A percentile compares a stretch with the other conserved stretches of the same genome.
phyloP scores from a whole-genome alignment of 37 sponge, comb jelly and placozoan genomes.

The Mnemiopsis leidyi region DNA sequence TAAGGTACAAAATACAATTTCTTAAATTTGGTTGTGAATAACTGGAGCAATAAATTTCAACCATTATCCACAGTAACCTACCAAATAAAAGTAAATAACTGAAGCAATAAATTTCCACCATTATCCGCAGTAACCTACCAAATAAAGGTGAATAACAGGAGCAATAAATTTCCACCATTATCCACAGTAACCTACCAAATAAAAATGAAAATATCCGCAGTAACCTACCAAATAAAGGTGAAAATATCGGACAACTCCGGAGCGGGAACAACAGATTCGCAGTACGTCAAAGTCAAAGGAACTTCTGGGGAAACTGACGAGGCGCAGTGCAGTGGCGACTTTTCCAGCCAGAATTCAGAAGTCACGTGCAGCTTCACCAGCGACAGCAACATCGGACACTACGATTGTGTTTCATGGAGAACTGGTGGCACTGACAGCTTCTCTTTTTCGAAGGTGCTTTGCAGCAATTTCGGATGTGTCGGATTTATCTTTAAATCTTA shows the following conservation, averaged over 20 bases:
- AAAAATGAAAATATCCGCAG: too few species aligned
- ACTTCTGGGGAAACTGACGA: neutral
- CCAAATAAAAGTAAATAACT: too few species aligned
- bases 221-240: neutral
- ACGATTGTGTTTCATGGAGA: neutral
- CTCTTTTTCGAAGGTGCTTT: neutral
- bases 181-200: neutral
- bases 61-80: neutral
- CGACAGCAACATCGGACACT: neutral
- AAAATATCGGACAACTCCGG: neutral
- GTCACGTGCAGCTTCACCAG: neutral
- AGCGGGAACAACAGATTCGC: neutral
- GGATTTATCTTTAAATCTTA: too few species aligned
- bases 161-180: too few species aligned
- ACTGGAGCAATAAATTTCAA: too few species aligned
- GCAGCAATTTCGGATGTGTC: too few species aligned
- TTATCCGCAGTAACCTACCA: neutral
- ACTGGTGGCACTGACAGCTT: neutral
- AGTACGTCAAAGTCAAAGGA: neutral
- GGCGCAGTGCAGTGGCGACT: neutral
- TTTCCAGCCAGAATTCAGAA: neutral
- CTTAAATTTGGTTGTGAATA: too few species aligned
- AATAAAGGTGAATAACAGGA: too few species aligned
- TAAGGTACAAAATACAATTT: too few species aligned
- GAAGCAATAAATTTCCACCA: too few species aligned